Evolutionary conservation across 2,888 invertebrate genomes (phyloP).

Genomic region (Sisyra nigra): DNA sequence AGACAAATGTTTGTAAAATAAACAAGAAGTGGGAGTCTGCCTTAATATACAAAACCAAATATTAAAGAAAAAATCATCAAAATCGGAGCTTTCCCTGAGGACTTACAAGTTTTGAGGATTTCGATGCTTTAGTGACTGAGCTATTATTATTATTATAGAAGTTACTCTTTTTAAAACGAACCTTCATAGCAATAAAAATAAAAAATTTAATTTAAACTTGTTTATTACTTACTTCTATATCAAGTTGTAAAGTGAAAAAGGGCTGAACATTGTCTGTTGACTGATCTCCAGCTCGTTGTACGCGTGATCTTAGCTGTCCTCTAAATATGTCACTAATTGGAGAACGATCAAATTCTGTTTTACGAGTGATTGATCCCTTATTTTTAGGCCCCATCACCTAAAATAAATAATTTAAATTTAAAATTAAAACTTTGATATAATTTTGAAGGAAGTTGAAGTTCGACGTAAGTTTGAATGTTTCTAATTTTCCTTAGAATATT

Average conservation of each 20-base stretch:
- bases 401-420: slow-evolving; percentile 7
- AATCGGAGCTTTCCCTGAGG: no score
- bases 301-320: slow-evolving; percentile 72
- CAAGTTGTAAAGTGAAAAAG: slow-evolving; percentile 87
- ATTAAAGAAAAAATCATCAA: no score
- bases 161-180: no score
- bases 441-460: slow-evolving; percentile 1
- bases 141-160: no score
- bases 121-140: no score
- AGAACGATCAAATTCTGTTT: slow-evolving; percentile 65
- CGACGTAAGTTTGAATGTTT: background rate
- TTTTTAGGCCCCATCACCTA: slow-evolving; percentile 75
- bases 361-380: slow-evolving; percentile 75
- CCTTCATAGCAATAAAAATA: no score
- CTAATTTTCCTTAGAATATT: background rate
- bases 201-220: no score
- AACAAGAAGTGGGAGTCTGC: no score
- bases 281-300: slow-evolving; percentile 56
- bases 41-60: no score
- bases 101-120: no score
- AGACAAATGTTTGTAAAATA: no score
- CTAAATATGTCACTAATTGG: slow-evolving; percentile 89
- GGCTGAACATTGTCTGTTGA: slow-evolving; percentile 88
- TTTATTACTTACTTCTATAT: slow-evolving; percentile 67
- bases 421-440: background rate